Conservation (phyloP, 2,888 invertebrate species). For the Hesperia comma region DNA sequence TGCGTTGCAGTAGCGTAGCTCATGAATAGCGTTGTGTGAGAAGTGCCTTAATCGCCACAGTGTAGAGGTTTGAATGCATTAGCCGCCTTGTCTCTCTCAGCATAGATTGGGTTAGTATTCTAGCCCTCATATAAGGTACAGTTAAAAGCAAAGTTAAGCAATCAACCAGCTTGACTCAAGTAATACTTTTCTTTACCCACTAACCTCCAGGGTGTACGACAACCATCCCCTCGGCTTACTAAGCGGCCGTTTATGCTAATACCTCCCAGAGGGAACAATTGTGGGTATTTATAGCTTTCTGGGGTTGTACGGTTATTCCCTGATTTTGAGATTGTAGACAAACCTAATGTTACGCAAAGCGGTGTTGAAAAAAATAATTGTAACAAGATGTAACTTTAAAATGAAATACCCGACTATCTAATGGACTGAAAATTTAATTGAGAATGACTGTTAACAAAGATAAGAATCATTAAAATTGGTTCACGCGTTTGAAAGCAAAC, state of each 20-base stretch:
- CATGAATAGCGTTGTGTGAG: too few species aligned
- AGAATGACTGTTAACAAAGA: neutral
- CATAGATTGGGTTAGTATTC: too few species aligned
- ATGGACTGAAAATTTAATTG: too few species aligned
- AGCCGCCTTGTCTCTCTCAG: too few species aligned
- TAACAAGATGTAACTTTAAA: neutral
- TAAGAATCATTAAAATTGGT: too few species aligned
- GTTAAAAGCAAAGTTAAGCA: neutral
- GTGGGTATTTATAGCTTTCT: conserved; percentile 39
- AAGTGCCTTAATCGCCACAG: too few species aligned
- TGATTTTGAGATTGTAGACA: conserved; percentile 25
- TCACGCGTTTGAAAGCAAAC: too few species aligned
- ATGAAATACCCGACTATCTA: too few species aligned
- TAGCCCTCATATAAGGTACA: too few species aligned
- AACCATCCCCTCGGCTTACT: conserved; percentile 39
- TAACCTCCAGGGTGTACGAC: conserved; percentile 3
- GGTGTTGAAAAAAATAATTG: neutral
- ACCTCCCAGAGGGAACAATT: conserved; percentile 42
- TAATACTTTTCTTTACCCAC: conserved; percentile 13
- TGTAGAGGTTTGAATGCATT: too few species aligned
- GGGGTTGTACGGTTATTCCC: conserved; percentile 36
- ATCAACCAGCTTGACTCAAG: conserved; percentile 11
- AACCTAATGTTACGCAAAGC: neutral
- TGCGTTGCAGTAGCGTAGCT: too few species aligned
- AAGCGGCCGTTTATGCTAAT: conserved; percentile 46